These are phyloP conservation scores for Pseudomyrmex concolor DNA, from an alignment of 1,140 invertebrate genomes.

Conservation along the genomic window DNA sequence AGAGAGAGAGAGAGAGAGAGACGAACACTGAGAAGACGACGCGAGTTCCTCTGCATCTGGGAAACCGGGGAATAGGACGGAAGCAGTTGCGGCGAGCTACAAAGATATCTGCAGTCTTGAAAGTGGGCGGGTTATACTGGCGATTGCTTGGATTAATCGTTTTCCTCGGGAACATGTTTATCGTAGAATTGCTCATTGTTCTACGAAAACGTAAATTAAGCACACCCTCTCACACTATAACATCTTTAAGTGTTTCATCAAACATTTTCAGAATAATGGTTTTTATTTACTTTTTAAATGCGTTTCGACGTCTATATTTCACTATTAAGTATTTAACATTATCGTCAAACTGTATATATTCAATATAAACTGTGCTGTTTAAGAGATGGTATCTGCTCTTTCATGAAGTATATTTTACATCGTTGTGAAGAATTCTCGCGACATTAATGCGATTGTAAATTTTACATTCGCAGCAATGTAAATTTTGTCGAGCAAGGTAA, in stretches of 20 bases:
- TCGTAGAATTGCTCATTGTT: slow-evolving; percentile 6
- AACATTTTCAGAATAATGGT: not conserved
- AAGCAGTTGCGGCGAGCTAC: slow-evolving; percentile 28
- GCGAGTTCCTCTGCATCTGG: not conserved
- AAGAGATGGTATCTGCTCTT: not conserved
- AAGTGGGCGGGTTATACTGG: not conserved
- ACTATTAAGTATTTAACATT: not conserved
- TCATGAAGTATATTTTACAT: slow-evolving; percentile 5
- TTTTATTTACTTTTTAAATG: not conserved
- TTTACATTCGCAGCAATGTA: not conserved
- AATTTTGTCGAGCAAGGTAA: slow-evolving; percentile 48
- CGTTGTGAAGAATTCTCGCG: not conserved
- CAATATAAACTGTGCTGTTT: no score
- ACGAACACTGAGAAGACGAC: not conserved
- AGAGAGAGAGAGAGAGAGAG: not conserved
- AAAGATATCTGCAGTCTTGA: slow-evolving; percentile 29
- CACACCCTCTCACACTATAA: not conserved
- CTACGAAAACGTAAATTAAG: slow-evolving; percentile 17
- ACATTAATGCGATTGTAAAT: slow-evolving; percentile 42
- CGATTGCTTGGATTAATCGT: slow-evolving; percentile 42
- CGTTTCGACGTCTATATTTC: no score
- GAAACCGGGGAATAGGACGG: slow-evolving; percentile 23
- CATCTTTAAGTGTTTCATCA: not conserved
- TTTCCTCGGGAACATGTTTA: slow-evolving; percentile 21
- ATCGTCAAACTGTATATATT: not conserved